A percentile compares a stretch with the other conserved stretches of the same genome.
phyloP scores from a whole-genome alignment of 2,888 invertebrate genomes.

The Rhimphoctona megacephalus region DNA sequence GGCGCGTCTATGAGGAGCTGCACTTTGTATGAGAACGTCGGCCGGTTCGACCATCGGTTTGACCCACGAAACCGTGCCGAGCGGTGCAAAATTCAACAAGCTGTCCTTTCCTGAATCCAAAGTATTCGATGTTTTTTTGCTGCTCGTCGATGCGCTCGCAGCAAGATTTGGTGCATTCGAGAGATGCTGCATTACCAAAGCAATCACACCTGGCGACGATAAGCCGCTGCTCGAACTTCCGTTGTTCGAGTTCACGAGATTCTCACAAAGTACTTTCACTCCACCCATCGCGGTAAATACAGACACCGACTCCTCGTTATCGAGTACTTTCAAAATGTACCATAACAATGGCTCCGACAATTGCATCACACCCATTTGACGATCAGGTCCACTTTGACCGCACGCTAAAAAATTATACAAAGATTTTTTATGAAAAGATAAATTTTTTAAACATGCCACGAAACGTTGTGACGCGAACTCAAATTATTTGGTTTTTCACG shows the following conservation, averaged over 20 bases:
- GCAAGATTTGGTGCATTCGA: constrained; percentile 85
- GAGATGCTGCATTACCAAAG: constrained; percentile 88
- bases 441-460: not conserved
- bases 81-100: constrained; percentile 95
- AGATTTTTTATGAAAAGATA: not conserved
- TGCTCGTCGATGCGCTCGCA: constrained; percentile 82
- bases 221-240: constrained; percentile 86
- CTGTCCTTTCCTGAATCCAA: constrained; percentile 90
- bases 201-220: constrained; percentile 85
- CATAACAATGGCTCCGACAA: constrained; percentile 95
- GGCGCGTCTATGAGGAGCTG: constrained; percentile 93
- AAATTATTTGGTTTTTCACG: constrained; percentile 42
- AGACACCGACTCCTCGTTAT: constrained; percentile 90
- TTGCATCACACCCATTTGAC: constrained; percentile 85
- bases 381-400: constrained; percentile 76
- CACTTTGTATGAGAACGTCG: constrained; percentile 93
- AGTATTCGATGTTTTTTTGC: constrained; percentile 82
- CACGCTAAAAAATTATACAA: constrained; percentile 74
- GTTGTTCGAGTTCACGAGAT: constrained; percentile 87
- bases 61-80: constrained; percentile 92
- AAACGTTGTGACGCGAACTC: not conserved
- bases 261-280: constrained; percentile 91
- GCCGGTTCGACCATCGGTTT: constrained; percentile 95
- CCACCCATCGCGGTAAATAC: constrained; percentile 92
- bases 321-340: constrained; percentile 92